Conservation (phyloP, 2,888 invertebrate species). For the Caenorhabditis drosophilae region DNA sequence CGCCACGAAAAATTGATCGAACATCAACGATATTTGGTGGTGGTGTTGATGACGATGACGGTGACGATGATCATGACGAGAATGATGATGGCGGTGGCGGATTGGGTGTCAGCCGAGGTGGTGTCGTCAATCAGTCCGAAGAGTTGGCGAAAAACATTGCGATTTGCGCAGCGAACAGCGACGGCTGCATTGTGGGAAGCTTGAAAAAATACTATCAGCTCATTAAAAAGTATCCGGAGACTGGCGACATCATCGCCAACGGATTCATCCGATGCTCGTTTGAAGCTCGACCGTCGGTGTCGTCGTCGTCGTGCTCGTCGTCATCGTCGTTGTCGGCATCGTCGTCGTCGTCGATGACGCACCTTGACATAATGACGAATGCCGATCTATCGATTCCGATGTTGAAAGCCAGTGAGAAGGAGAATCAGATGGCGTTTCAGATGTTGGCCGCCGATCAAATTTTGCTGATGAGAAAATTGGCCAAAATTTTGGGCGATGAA, state of each 20-base stretch:
- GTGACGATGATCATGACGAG: too few relatives aligned
- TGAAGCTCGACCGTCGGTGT: too few relatives aligned
- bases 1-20: neutral
- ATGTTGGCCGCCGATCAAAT: conserved; percentile 25
- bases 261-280: conserved; percentile 13
- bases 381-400: too few relatives aligned
- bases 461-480: conserved; percentile 22
- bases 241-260: conserved; percentile 20
- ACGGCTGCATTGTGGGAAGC: conserved; percentile 33
- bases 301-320: too few relatives aligned
- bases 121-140: neutral
- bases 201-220: conserved; percentile 16
- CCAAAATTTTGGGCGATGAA: conserved; percentile 23
- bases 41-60: too few relatives aligned
- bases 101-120: too few relatives aligned
- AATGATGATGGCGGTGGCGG: too few relatives aligned
- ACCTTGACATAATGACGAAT: too few relatives aligned
- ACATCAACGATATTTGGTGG: too few relatives aligned
- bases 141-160: conserved; percentile 26
- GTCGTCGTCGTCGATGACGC: too few relatives aligned
- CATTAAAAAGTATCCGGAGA: conserved; percentile 15
- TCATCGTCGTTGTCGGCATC: too few relatives aligned
- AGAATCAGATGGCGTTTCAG: conserved; percentile 13
- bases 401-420: too few relatives aligned
- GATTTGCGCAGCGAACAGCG: conserved; percentile 13